Conservation (phyloP, 1,140 invertebrate genomes). For the Acyrthosiphon pisum region DNA sequence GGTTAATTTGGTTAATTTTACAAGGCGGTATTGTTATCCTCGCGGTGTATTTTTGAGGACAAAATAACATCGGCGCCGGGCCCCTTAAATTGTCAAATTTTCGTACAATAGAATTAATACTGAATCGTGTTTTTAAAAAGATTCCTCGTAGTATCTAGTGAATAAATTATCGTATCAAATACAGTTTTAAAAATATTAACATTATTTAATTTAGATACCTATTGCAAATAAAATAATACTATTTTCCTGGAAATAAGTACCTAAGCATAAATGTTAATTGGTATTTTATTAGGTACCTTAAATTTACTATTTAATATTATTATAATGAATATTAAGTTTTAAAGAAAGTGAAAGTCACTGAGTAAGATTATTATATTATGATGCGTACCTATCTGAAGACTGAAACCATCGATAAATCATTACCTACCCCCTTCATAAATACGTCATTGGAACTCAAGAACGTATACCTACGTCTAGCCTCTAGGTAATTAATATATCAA, state of each 20-base stretch:
- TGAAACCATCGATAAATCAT: background rate
- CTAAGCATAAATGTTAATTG: background rate
- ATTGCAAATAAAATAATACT: too few relatives aligned
- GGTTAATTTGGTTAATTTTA: too few relatives aligned
- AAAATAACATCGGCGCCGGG: too few relatives aligned
- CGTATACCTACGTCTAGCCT: background rate
- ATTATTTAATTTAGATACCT: too few relatives aligned
- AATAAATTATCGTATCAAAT: background rate
- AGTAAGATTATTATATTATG: background rate
- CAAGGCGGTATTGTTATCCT: too few relatives aligned
- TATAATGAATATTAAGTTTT: background rate
- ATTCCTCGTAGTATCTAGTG: background rate
- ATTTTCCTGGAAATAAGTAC: background rate
- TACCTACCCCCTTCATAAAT: background rate
- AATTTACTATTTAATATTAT: background rate
- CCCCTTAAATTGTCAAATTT: too few relatives aligned
- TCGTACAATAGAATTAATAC: background rate
- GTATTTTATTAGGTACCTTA: background rate
- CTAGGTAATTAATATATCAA: background rate
- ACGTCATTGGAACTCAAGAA: background rate
- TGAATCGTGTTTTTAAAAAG: background rate
- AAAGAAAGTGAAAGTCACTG: background rate
- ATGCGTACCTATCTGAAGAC: too few relatives aligned
- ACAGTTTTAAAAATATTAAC: background rate
- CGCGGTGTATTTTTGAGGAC: too few relatives aligned